phyloP scores from a whole-genome alignment of 2,113 vertebrate species.

The Thamnophis sirtalis region DNA sequence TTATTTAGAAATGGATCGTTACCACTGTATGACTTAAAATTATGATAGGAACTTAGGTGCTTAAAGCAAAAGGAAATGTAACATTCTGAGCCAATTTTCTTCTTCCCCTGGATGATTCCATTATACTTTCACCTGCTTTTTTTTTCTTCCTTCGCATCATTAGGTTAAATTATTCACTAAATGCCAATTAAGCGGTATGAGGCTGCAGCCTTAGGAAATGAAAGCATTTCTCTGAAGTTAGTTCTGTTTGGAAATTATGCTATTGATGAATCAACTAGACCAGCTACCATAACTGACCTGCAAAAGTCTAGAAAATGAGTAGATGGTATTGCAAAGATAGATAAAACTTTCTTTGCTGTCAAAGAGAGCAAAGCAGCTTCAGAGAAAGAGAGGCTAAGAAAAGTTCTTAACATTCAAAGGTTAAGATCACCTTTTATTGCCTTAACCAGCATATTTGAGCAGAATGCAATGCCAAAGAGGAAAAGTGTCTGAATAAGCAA shows the following conservation, averaged over 20 bases:
- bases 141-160: background rate
- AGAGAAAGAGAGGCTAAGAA: background rate
- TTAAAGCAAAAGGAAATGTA: background rate
- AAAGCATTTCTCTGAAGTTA: slow-evolving; percentile 41
- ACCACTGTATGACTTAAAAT: background rate
- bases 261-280: slow-evolving; percentile 38
- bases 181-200: slow-evolving; percentile 37
- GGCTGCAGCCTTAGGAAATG: slow-evolving; percentile 31
- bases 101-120: slow-evolving; percentile 5
- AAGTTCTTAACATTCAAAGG: background rate
- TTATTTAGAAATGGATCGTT: background rate
- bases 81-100: background rate
- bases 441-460: background rate
- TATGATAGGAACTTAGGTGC: background rate
- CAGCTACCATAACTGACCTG: background rate
- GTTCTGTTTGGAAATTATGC: slow-evolving; percentile 46
- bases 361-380: background rate
- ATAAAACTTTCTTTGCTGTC: background rate
- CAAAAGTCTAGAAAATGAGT: background rate
- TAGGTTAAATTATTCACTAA: slow-evolving; percentile 44
- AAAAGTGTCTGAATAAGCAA: background rate
- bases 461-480: background rate
- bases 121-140: slow-evolving; percentile 7
- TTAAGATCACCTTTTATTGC: slow-evolving; percentile 16
- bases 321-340: background rate